Evolutionary conservation across 2,797 vertebrate genomes (phyloP), one percentile per base, ranked within the genome.

Genomic region (Danio choprae): DNA sequence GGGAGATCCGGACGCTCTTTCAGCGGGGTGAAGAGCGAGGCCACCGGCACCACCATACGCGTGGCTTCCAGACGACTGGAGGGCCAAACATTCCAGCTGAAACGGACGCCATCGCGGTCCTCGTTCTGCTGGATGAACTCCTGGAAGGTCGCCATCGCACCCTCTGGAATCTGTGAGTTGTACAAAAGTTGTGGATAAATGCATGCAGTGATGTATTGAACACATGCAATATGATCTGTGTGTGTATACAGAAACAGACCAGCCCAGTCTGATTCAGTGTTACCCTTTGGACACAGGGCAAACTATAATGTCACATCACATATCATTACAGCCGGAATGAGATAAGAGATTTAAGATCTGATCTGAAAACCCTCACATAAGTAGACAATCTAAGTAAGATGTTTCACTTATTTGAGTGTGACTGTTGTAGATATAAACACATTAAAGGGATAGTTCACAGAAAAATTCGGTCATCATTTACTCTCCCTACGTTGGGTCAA

Each of bases 11-110:
- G 97, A 0, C 97, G 88, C 73, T 99, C 97, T 86, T 94, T 97
- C 80, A 98, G 87, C 0, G 97, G 97, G 0, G 96, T 98, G 87
- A 98, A 95, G n/a, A 98, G 93, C 2, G 95, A 87, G 4, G 96
- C 95, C 86, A 99, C 95, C 0, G 97, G 97, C 2, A 98, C 97
- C 1, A 99, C 97, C 97, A 98, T 98, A 58, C 97, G 94, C 0
- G 97, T 98, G 56, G 97, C 97, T 91, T 99, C 97, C 73, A 99
- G 89, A 0, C 97, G 95, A 90, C 97, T 98, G 22, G 97, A 98
- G 8, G 97, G 97, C 97, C 97, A 99, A 18, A 98, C 97, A n/a
- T 98, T 99, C 97, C 97, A 99, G 91, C 97, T 98, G 92, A 99
- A 98, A 7, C 97, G 94, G 70, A 97, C 96, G 16, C 97, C 97